Conservation (phyloP, 2,888 invertebrate genomes). For the Hypomecis punctinalis region DNA sequence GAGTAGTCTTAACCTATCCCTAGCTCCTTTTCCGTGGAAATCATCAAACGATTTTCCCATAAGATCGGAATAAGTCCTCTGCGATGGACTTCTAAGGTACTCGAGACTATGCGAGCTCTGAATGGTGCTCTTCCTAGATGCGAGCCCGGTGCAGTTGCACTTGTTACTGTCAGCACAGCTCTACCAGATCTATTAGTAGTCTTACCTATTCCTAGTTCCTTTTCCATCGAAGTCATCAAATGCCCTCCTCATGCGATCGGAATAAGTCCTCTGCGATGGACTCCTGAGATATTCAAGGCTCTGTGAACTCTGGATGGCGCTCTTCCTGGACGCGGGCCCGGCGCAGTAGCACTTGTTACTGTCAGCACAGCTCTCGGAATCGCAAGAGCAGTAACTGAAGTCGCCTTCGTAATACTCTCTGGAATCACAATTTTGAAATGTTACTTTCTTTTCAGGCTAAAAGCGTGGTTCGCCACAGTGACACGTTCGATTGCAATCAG, state of each 20-base stretch:
- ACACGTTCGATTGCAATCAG: neutral
- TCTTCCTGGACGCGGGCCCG: slow-evolving; percentile 53
- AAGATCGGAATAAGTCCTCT: too few relatives aligned
- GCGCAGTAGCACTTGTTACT: slow-evolving; percentile 95
- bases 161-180: too few relatives aligned
- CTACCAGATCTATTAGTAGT: neutral
- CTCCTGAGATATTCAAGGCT: slow-evolving; percentile 84
- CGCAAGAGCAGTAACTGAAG: slow-evolving; percentile 89
- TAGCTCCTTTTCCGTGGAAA: slow-evolving; percentile 47
- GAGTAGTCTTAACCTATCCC: slow-evolving; percentile 61
- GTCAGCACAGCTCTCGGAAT: slow-evolving; percentile 94
- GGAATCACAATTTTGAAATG: slow-evolving; percentile 38
- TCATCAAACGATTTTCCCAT: too few relatives aligned
- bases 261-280: slow-evolving; percentile 75
- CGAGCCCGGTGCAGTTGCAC: too few relatives aligned
- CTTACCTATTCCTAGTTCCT: slow-evolving; percentile 66
- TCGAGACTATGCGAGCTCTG: too few relatives aligned
- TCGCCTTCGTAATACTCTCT: slow-evolving; percentile 74
- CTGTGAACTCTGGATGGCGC: slow-evolving; percentile 69
- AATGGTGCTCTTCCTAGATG: too few relatives aligned
- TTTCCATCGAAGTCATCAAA: slow-evolving; percentile 78
- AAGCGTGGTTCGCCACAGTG: too few relatives aligned
- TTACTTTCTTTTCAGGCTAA: neutral
- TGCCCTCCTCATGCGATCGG: slow-evolving; percentile 68
- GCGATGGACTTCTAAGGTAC: too few relatives aligned